Conservation (phyloP, 2,888 invertebrate genomes). For the Oxytorus armatus region DNA sequence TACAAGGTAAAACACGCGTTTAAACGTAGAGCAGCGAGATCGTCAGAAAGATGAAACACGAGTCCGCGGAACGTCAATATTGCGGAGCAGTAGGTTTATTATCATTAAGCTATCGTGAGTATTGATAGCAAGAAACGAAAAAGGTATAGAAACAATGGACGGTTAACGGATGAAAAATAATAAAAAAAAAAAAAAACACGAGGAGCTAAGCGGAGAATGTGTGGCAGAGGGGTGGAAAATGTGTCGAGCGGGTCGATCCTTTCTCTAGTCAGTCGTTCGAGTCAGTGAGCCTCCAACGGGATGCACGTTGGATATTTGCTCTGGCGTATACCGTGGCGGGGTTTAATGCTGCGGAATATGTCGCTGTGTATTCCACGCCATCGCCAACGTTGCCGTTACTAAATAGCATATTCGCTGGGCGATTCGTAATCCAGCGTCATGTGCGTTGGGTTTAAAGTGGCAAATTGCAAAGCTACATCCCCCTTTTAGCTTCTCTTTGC, state of each 20-base stretch:
- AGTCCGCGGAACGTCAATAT: slow-evolving; percentile 3
- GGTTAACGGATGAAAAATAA: no score
- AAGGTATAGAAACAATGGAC: neutral
- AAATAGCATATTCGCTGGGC: slow-evolving; percentile 22
- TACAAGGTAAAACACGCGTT: neutral
- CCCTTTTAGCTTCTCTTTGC: neutral
- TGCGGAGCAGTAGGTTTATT: neutral
- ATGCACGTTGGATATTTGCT: slow-evolving; percentile 45
- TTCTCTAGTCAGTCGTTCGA: slow-evolving; percentile 49
- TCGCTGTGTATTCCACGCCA: slow-evolving; percentile 19
- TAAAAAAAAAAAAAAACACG: slow-evolving; percentile 19
- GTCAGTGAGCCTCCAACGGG: slow-evolving; percentile 47
- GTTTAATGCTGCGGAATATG: slow-evolving; percentile 43
- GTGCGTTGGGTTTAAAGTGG: slow-evolving; percentile 49
- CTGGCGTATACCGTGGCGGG: neutral
- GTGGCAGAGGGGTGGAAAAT: slow-evolving; percentile 17
- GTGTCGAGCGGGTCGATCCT: slow-evolving; percentile 42
- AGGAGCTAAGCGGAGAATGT: slow-evolving; percentile 13
- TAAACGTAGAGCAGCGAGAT: neutral
- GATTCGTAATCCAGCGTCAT: slow-evolving; percentile 52
- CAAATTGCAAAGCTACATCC: slow-evolving; percentile 63
- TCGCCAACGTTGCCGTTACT: slow-evolving; percentile 30
- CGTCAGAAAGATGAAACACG: slow-evolving; percentile 14
- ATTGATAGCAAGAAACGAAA: slow-evolving; percentile 3
- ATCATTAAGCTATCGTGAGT: slow-evolving; percentile 23